Evolutionary conservation across 2,113 vertebrate genomes (phyloP), one percentile per base, ranked within the genome.

Genomic region (Corythaixoides concolor): DNA sequence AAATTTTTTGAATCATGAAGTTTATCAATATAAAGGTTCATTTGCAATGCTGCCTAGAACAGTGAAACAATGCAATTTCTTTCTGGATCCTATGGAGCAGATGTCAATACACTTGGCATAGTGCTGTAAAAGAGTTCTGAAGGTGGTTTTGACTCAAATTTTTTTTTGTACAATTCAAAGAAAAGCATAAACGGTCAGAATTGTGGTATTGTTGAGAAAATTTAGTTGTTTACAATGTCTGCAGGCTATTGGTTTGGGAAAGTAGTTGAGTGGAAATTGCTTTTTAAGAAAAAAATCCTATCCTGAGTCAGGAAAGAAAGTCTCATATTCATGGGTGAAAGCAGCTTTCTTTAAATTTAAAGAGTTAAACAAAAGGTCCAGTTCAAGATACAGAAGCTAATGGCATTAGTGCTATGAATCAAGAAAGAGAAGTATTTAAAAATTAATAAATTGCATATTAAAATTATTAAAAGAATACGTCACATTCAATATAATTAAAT

Each of bases 291-390:
- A 53, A 94, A 79, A 64, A n/a, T 7, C 45, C 45, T 55, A 35
- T 85, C 37, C 56, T 67, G 43, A 89, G 49, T 85, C 59, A 90
- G 67, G 74, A 89, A 93, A 91, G 74, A 76, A 70, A 87, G 77
- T 80, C 79, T 88, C 47, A 64, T 39, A 63, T 77, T 93, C 85
- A 90, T 39, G 59, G 67, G 43, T 89, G 82, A 93, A 95, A 96
- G 87, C 84, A 85, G 22, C 70, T 84, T 81, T 91, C 73, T 95
- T 90, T 88, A 80, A 60, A 66, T 91, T 76, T 93, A 86, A 79
- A 86, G 64, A 70, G 27, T 78, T 60, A 88, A 95, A 88, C 1
- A 0, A 70, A 81, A 78, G 20, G 37, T 59, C 52, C 35, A 37
- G 33, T 84, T 73, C 72, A 83, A 91, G 50, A 15, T 45, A 39